Evolutionary conservation across 2,888 invertebrate genomes (phyloP).

Genomic region (Drosophila buzzatii): DNA sequence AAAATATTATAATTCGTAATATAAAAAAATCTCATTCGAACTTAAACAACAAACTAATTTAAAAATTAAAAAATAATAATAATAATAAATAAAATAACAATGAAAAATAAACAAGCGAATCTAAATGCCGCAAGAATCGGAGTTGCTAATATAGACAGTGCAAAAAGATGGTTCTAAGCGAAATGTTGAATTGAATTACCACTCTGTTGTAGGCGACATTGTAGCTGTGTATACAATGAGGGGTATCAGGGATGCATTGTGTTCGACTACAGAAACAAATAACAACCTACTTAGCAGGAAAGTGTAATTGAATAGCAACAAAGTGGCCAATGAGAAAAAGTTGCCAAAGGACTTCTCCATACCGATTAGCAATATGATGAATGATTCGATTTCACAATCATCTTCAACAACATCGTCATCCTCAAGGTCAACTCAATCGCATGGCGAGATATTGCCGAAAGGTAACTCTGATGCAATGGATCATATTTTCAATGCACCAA

Average conservation of each 20-base stretch:
- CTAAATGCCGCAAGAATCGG: background rate
- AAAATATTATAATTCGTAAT: too few species aligned
- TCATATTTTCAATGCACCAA: constrained; percentile 42
- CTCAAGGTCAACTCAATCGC: constrained; percentile 7
- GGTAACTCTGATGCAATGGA: constrained; percentile 33
- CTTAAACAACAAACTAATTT: too few species aligned
- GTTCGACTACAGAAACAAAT: background rate
- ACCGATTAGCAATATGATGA: constrained; percentile 5
- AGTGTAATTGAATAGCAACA: constrained; percentile 2
- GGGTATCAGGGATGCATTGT: background rate
- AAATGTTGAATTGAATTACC: background rate
- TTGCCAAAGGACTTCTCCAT: constrained; percentile 3
- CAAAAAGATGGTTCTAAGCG: background rate
- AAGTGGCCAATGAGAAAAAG: background rate
- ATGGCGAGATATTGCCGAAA: constrained; percentile 7
- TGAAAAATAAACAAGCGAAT: background rate
- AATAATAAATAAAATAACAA: background rate
- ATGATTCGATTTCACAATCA: constrained; percentile 22
- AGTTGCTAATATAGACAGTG: background rate
- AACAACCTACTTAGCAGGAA: background rate
- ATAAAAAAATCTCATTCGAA: too few species aligned
- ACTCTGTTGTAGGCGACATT: background rate
- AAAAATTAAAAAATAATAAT: too few species aligned
- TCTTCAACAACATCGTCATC: constrained; percentile 20
- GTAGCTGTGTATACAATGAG: background rate